Percentiles rank a stretch among this genome's conserved stretches.
phyloP scores from a whole-genome alignment of 2,888 invertebrate species.

The Tridacna crocea region DNA sequence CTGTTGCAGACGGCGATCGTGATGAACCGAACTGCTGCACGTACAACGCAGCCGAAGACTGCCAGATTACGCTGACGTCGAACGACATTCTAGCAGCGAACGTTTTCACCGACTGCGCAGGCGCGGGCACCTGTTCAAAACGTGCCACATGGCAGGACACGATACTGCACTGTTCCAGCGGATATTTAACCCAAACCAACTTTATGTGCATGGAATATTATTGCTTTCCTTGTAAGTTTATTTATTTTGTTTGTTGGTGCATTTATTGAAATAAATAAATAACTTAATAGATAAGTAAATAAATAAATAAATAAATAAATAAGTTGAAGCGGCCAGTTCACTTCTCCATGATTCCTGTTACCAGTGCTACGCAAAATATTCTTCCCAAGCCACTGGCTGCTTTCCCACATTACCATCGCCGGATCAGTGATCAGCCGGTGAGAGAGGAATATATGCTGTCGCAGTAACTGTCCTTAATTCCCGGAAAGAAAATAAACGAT shows the following conservation, averaged over 20 bases:
- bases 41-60: constrained; percentile 29
- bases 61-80: constrained; percentile 17
- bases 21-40: constrained; percentile 46
- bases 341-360: no score
- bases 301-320: no score
- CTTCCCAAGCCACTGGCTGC: no score
- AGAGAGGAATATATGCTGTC: no score
- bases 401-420: no score
- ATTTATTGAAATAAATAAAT: no score
- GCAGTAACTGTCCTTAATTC: no score
- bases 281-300: no score
- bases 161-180: neutral
- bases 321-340: no score
- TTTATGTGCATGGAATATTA: constrained; percentile 45
- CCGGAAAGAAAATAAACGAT: no score
- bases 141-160: constrained; percentile 44
- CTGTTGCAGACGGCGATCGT: constrained; percentile 16
- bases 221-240: constrained; percentile 38
- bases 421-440: no score
- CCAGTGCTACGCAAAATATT: no score
- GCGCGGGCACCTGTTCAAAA: constrained; percentile 30
- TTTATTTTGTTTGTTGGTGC: neutral
- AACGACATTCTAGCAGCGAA: constrained; percentile 8
- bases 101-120: constrained; percentile 31
- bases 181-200: constrained; percentile 30